Conservation (phyloP, 2,113 vertebrate species). For the Alaudala cheleensis region DNA sequence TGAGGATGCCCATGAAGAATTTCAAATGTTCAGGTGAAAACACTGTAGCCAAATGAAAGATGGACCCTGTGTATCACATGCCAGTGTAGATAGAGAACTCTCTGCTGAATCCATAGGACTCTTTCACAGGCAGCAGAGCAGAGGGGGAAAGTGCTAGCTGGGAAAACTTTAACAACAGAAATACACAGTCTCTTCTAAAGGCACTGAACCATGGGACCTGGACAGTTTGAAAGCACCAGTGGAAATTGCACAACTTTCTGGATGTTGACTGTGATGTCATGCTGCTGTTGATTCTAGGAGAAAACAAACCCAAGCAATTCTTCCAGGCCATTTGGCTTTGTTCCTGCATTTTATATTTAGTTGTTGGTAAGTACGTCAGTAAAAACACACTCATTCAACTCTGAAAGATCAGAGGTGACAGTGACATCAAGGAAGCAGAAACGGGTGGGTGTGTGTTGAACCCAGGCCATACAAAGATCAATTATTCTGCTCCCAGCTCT, state of each 20-base stretch:
- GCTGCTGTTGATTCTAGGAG: background rate
- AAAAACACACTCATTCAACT: background rate
- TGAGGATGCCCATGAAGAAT: background rate
- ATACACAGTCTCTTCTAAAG: background rate
- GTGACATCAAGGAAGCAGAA: conserved; percentile 47
- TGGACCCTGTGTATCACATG: background rate
- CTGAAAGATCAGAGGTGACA: background rate
- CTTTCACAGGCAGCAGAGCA: background rate
- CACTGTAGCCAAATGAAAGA: background rate
- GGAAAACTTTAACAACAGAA: background rate
- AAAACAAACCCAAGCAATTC: background rate
- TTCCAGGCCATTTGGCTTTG: background rate
- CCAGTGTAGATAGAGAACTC: fast-evolving
- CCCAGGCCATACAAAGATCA: background rate
- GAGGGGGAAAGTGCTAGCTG: background rate
- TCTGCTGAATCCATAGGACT: background rate
- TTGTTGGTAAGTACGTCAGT: conserved; percentile 24
- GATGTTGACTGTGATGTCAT: background rate
- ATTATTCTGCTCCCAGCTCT: background rate
- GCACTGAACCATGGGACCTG: background rate
- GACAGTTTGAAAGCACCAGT: background rate
- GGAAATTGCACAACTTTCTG: background rate
- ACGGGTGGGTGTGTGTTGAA: background rate
- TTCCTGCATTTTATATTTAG: background rate
- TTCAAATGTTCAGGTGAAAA: background rate